A percentile compares a stretch with the other conserved stretches of the same genome.
phyloP scores from a whole-genome alignment of 2,113 vertebrate genomes.

The Probosciger aterrimus region DNA sequence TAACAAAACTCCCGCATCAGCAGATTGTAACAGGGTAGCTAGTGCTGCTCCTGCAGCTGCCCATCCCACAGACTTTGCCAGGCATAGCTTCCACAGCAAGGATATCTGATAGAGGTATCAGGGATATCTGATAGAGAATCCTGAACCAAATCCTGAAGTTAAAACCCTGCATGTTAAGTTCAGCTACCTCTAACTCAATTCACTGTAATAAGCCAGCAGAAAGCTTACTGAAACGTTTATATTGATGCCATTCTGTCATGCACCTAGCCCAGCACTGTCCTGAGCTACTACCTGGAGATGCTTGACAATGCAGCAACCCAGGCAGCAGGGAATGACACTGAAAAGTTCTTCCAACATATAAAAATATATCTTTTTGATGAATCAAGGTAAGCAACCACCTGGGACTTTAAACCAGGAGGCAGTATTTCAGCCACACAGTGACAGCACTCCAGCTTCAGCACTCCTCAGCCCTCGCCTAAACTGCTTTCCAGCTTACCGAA shows the following conservation, averaged over 20 bases:
- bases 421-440: background rate
- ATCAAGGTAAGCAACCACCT: background rate
- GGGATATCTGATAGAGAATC: background rate
- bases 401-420: background rate
- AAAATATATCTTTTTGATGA: background rate
- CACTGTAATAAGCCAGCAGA: background rate
- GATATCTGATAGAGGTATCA: background rate
- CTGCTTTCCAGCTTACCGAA: background rate
- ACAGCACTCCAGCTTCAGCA: background rate
- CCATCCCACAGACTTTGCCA: fast-evolving
- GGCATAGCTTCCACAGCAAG: background rate
- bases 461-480: background rate
- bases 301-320: background rate
- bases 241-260: background rate
- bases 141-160: background rate
- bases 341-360: background rate
- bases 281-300: background rate
- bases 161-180: background rate
- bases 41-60: background rate
- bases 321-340: background rate
- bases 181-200: background rate
- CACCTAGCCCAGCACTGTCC: background rate
- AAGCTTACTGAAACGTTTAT: background rate
- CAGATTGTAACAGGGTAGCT: background rate
- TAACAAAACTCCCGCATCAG: background rate